A percentile compares a stretch with the other conserved stretches of the same genome.
These are phyloP conservation scores for Polylopha cassiicola DNA, from an alignment of 2,888 invertebrate genomes.

Conservation along the genomic window DNA sequence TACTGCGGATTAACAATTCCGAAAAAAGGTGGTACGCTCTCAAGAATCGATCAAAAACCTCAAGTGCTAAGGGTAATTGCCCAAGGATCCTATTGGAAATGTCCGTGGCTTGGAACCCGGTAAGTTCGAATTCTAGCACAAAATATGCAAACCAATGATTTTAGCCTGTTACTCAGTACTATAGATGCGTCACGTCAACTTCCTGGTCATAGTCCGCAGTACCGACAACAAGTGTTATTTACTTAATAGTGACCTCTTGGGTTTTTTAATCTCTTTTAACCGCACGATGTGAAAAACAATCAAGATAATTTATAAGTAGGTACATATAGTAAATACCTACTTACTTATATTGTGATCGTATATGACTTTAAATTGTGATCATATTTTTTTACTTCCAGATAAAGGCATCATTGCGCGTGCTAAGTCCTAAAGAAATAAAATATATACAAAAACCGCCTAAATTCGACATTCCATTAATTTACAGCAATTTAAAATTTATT, in stretches of 20 bases:
- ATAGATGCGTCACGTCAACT: too few species aligned
- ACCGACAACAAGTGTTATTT: too few species aligned
- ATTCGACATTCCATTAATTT: constrained; percentile 67
- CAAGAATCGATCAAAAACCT: constrained; percentile 53
- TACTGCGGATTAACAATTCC: constrained; percentile 58
- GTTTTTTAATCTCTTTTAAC: too few species aligned
- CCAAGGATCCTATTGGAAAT: constrained; percentile 63
- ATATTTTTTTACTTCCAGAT: constrained; percentile 44
- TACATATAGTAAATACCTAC: too few species aligned
- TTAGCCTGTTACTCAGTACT: too few species aligned
- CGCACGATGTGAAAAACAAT: too few species aligned
- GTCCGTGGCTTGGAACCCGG: constrained; percentile 68
- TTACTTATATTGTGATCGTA: background rate
- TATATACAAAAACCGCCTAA: constrained; percentile 59
- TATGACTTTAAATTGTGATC: background rate
- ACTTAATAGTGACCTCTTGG: too few species aligned
- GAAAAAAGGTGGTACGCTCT: constrained; percentile 67
- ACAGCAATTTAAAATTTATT: constrained; percentile 60
- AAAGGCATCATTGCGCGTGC: constrained; percentile 60
- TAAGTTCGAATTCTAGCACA: too few species aligned
- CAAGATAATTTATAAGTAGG: too few species aligned
- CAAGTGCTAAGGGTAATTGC: constrained; percentile 55
- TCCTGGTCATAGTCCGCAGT: too few species aligned
- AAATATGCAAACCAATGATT: too few species aligned
- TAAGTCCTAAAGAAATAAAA: constrained; percentile 61